These are phyloP conservation scores for Erythrocebus patas DNA, from an alignment of 2,113 vertebrate genomes.

Conservation along the genomic window DNA sequence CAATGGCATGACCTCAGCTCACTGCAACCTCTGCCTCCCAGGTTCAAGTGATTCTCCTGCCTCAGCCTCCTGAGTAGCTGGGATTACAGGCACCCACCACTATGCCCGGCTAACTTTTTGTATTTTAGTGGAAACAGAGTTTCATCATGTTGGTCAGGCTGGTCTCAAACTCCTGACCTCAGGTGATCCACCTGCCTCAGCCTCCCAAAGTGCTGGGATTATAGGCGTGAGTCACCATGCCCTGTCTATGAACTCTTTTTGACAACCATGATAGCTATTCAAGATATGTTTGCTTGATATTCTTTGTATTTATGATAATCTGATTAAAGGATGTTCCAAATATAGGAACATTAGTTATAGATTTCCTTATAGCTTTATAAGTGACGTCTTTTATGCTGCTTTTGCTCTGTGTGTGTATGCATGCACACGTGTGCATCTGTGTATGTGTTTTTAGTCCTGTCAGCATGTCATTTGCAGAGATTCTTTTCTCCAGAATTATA, in stretches of 20 bases:
- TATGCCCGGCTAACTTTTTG: too few species aligned
- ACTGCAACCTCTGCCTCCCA: too few species aligned
- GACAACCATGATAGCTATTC: neutral
- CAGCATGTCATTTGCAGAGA: neutral
- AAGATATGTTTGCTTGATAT: neutral
- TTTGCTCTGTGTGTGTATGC: neutral
- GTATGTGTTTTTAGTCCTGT: neutral
- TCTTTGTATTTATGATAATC: neutral
- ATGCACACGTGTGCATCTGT: neutral
- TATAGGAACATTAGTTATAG: neutral
- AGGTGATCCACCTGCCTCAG: too few species aligned
- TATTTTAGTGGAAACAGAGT: too few species aligned
- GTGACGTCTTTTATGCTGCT: neutral
- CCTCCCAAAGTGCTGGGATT: too few species aligned
- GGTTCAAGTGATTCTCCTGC: too few species aligned
- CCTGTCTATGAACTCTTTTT: neutral
- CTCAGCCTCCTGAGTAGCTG: too few species aligned
- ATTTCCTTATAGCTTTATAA: neutral
- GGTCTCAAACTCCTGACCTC: too few species aligned
- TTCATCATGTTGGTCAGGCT: too few species aligned
- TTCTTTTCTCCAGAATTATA: neutral
- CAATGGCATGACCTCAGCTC: too few species aligned
- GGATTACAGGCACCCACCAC: too few species aligned
- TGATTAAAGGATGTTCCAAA: neutral
- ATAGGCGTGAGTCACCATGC: too few species aligned